Conservation (phyloP, 2,797 vertebrate genomes). For the Pseudochirops corinnae region DNA sequence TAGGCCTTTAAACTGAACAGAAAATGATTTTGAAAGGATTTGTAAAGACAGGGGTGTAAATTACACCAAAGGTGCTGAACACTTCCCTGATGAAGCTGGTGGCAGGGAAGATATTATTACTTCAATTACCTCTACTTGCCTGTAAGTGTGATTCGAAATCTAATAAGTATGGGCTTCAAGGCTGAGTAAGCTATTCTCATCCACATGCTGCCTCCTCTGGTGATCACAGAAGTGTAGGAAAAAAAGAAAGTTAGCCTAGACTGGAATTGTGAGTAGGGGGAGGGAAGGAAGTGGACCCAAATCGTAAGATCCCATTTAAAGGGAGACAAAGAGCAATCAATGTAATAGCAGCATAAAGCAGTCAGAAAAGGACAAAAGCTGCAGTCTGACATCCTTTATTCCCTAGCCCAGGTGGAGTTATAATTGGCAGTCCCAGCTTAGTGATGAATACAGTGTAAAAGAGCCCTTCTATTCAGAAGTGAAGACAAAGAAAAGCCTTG, state of each 20-base stretch:
- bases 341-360: slow-evolving; percentile 74
- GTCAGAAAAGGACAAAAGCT: slow-evolving; percentile 75
- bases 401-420: slow-evolving; percentile 54
- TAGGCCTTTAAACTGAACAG: slow-evolving; percentile 73
- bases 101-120: slow-evolving; percentile 44
- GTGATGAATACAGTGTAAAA: slow-evolving; percentile 66
- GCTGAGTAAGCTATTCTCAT: slow-evolving; percentile 34
- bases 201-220: slow-evolving; percentile 50
- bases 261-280: background rate
- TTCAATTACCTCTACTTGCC: slow-evolving; percentile 62
- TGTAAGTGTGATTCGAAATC: slow-evolving; percentile 68
- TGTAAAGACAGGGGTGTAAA: slow-evolving; percentile 74
- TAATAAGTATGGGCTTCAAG: slow-evolving; percentile 63
- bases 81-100: slow-evolving; percentile 39
- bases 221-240: background rate
- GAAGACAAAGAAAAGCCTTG: slow-evolving; percentile 66
- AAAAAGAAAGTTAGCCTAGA: background rate
- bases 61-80: slow-evolving; percentile 49
- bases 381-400: slow-evolving; percentile 69
- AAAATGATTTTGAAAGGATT: slow-evolving; percentile 74
- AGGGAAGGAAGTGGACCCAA: background rate
- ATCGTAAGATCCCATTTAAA: slow-evolving; percentile 59
- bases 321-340: slow-evolving; percentile 75
- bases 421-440: slow-evolving; percentile 60
- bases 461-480: slow-evolving; percentile 57